Evolutionary conservation across 2,113 vertebrate species (phyloP), one percentile per base, ranked within the genome.

Genomic region (Rhinichthys klamathensis): DNA sequence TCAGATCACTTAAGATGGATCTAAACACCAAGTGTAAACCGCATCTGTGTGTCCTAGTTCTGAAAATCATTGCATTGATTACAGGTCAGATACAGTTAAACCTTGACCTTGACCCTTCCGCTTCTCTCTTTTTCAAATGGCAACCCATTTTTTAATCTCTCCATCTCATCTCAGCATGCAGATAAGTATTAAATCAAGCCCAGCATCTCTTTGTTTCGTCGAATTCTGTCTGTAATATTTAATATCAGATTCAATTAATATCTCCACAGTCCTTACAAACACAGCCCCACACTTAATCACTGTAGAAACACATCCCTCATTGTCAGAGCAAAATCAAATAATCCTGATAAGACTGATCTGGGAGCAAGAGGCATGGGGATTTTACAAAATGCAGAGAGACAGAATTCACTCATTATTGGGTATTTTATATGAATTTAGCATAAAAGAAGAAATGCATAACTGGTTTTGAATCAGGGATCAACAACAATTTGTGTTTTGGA

Each of bases 181-280:
- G 72, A 49, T 15, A 23, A 32, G 56, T 63, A 63, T 56, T 84
- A 75, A 84, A n/a, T 75, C 56, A 60, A 46, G 25, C 72, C 38
- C 58, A 21, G 79, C 18, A 49, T 38, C 61, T 80, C 35, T 8
- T 61, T 10, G 32, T 25, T 35, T 80, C 13, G 18, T 35, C 11
- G 10, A 27, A 70, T 25, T 80, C n/a, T 54, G 46, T 70, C 41
- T 63, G 58, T 70, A 80, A 86, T 75, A 75, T 82, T 54, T 65
- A 56, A 84, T 76, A 76, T 84, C 58, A 76, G 72, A 76, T 54
- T 46, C n/a, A 38, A 86, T 86, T 86, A 76, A 82, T 86, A 75
- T 74, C 51, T 58, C 11, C 32, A 46, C 56, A 18, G 56, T 75
- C 67, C 41, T 32, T 76, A 56, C n/a, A 82, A 86, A 76, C 9